Base-by-base conservation (phyloP, 2,888 invertebrate genomes). In the Drosophila fulvimacula region DNA sequence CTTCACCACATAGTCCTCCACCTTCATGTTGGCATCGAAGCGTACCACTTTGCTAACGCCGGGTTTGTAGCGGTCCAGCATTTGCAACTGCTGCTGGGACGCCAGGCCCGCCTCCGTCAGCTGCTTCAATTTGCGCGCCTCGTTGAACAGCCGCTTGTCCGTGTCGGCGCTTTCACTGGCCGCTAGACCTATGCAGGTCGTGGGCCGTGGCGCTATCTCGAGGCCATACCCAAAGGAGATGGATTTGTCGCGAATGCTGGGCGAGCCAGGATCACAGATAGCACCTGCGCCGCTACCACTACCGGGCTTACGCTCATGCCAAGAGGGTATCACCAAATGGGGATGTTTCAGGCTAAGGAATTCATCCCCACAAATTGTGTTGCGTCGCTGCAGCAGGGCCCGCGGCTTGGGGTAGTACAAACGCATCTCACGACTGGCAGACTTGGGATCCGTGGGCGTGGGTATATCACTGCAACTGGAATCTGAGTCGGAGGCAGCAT, bases 331-430 rank as follows among this genome's bases (percentile, higher is more conserved):
- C 65, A 90, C 90, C 44, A 89, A 65, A 76, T 90, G 89, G 38
- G 91, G 91, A 73, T 90, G 89, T 49, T 90, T 89, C 58, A 90
- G 88, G 36, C 89, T 86, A 52, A 90, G 89, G 82, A 95, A 95
- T 93, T 96, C 95, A 87, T 96, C 95, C 17, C 98, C 97, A 82
- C 97, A 96, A 76, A 98, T 96, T 1, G 98, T 97, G 81, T 98
- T 97, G 19, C 98, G 94, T 13, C 98, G 94, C 91, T 96, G 96
- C 39, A 96, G 94, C 75, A 95, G 94, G 21, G 95, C 94, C 65
- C 96, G 94, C 10, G 97, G 97, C 92, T 96, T 96, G 3, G 96
- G 94, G 55, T 96, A 95, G 91, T 96, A 96, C 89, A 97, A 93
- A 39, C 96, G 91, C 46, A 90, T 90, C 66, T 92, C 92, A 42